Conservation (phyloP, 2,797 vertebrate genomes). For the Somateria mollissima region DNA sequence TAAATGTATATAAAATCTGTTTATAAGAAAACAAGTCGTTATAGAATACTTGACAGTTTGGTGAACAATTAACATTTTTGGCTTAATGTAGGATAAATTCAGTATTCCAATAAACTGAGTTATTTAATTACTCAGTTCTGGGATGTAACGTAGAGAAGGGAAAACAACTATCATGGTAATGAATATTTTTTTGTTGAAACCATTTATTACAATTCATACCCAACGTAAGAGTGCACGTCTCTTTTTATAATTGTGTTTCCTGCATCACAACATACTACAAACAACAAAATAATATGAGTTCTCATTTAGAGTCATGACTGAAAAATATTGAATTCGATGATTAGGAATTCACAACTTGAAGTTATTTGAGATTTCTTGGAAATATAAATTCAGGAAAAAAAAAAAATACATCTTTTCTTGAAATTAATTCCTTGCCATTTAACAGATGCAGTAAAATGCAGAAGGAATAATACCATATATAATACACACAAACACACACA, state of each 20-base stretch:
- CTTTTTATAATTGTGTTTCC: background rate
- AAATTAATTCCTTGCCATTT: slow-evolving; percentile 14
- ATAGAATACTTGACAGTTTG: background rate
- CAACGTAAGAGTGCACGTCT: background rate
- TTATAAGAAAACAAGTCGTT: background rate
- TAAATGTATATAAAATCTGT: slow-evolving; percentile 1
- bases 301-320: background rate
- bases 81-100: background rate
- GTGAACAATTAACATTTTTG: background rate
- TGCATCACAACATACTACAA: background rate
- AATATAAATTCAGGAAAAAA: background rate
- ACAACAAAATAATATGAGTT: background rate
- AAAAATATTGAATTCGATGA: slow-evolving; percentile 22
- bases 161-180: background rate
- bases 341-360: slow-evolving; percentile 9
- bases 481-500: too few relatives aligned
- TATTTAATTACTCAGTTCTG: background rate
- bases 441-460: background rate
- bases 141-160: background rate
- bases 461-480: background rate
- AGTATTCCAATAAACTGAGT: background rate
- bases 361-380: background rate
- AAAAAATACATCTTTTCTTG: background rate
- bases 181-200: background rate
- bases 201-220: background rate